A percentile compares a stretch with the other conserved stretches of the same genome.
Conservation (phyloP, 2,113 vertebrate genomes). For the Elephantulus edwardii region DNA sequence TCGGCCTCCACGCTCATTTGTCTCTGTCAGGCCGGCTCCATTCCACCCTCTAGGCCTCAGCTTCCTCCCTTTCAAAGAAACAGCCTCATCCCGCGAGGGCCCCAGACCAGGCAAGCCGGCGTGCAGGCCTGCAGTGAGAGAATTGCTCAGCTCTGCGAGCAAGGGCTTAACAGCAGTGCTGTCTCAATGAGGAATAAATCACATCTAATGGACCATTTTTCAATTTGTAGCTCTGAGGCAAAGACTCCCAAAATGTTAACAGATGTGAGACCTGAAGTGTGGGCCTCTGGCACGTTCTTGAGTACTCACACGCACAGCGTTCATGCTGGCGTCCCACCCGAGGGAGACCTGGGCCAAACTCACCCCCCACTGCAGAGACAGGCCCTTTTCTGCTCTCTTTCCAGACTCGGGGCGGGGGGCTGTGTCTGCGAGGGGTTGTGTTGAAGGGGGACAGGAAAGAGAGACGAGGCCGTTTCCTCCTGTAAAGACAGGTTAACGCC, state of each 20-base stretch:
- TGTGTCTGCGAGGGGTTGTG: constrained; percentile 66
- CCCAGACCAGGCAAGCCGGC: not conserved
- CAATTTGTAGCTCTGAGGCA: constrained; percentile 63
- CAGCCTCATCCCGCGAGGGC: constrained; percentile 45
- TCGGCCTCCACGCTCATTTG: constrained; percentile 47
- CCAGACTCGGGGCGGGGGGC: constrained; percentile 67
- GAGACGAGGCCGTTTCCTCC: no score
- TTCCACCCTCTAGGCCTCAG: constrained; percentile 40
- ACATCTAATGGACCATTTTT: constrained; percentile 70
- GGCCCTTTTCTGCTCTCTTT: constrained; percentile 61
- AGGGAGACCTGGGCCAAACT: not conserved
- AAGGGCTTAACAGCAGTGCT: constrained; percentile 71
- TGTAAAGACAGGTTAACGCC: no score
- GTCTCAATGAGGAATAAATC: constrained; percentile 67
- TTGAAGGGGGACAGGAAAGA: constrained; percentile 56
- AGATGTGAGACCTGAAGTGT: constrained; percentile 71
- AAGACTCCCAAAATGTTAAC: constrained; percentile 74
- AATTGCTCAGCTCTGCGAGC: no score
- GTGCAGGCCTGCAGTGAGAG: no score
- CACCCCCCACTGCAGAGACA: constrained; percentile 39
- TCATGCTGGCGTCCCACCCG: fast-evolving
- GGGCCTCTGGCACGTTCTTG: not conserved
- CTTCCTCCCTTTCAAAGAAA: constrained; percentile 61
- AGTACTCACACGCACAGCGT: not conserved
- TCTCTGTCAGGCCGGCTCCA: constrained; percentile 57